Evolutionary conservation across 2,113 vertebrate genomes (phyloP).

Genomic region (Struthio camelus): DNA sequence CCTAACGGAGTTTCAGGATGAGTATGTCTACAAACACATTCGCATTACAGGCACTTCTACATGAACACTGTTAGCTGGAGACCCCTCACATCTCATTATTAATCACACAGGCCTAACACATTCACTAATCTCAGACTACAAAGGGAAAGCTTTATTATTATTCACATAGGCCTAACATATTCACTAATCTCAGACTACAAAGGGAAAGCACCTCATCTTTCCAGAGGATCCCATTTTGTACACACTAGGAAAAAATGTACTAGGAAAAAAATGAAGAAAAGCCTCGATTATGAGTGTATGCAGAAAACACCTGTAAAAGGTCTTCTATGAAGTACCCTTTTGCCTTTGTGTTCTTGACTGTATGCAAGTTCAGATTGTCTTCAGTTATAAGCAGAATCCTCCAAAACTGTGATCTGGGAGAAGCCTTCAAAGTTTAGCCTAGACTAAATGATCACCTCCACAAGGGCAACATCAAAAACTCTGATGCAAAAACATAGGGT

Average conservation of each 20-base stretch:
- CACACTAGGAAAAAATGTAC: too few relatives aligned
- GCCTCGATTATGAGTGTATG: fast-evolving
- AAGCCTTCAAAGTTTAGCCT: background rate
- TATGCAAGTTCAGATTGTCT: background rate
- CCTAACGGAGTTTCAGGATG: background rate
- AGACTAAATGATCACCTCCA: background rate
- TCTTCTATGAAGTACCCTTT: background rate
- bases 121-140: background rate
- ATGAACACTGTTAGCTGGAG: background rate
- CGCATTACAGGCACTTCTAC: background rate
- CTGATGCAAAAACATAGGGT: background rate
- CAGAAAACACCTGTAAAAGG: background rate
- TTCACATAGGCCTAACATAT: fast-evolving
- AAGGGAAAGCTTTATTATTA: too few relatives aligned
- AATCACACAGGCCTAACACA: fast-evolving
- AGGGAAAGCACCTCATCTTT: background rate
- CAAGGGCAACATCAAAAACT: background rate
- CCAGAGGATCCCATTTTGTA: too few relatives aligned
- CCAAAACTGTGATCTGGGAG: background rate
- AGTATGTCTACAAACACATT: fast-evolving
- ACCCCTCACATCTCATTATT: background rate
- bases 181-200: background rate
- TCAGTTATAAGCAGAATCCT: background rate
- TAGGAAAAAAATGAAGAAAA: background rate
- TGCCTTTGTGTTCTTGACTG: fast-evolving